Conservation (phyloP, 2,113 vertebrate genomes). For the Nyctereutes procyonoides region DNA sequence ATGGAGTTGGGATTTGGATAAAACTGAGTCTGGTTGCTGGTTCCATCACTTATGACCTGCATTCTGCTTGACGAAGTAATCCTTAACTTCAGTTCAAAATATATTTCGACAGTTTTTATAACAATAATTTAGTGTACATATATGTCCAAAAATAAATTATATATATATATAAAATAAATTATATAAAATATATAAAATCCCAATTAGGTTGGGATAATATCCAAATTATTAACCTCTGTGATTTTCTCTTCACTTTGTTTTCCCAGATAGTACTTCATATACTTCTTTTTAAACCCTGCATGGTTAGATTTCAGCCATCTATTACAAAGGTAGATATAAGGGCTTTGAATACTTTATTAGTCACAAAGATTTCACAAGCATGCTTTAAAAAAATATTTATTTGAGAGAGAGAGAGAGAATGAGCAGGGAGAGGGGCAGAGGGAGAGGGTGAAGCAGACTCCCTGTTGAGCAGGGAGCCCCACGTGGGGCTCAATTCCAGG, state of each 20-base stretch:
- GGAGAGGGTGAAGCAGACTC: neutral
- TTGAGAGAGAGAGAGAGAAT: neutral
- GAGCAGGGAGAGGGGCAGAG: neutral
- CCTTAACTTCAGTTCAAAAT: neutral
- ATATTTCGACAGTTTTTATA: neutral
- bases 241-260: neutral
- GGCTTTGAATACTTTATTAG: neutral
- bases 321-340: neutral
- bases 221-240: neutral
- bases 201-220: neutral
- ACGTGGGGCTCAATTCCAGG: neutral
- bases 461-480: neutral
- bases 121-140: neutral
- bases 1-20: neutral
- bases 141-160: too few relatives aligned
- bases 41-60: neutral
- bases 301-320: neutral
- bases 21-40: neutral
- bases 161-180: too few relatives aligned
- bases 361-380: neutral
- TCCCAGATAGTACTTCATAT: neutral
- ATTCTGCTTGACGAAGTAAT: neutral
- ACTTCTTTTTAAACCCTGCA: neutral
- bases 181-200: too few relatives aligned
- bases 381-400: neutral